Evolutionary conservation across 2,888 invertebrate genomes (phyloP).

Genomic region (Molanna angustata): DNA sequence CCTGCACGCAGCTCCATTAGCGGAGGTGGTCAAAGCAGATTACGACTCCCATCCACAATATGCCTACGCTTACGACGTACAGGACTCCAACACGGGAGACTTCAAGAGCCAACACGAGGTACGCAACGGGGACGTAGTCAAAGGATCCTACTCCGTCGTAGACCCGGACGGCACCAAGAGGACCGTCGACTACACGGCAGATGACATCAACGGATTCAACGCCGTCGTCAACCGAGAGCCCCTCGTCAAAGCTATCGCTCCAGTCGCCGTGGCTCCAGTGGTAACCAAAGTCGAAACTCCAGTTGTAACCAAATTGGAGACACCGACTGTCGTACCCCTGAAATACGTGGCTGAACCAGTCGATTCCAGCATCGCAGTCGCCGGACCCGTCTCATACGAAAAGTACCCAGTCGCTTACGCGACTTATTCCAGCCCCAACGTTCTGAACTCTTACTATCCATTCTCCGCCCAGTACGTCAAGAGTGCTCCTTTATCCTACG

Average conservation of each 20-base stretch:
- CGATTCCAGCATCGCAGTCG: constrained; percentile 1
- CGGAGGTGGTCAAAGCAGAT: constrained; percentile 26
- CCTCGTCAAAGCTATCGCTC: constrained; percentile 35
- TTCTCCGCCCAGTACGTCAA: constrained; percentile 19
- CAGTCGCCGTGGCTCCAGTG: constrained; percentile 23
- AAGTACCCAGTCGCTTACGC: constrained; percentile 14
- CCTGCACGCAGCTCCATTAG: constrained; percentile 24
- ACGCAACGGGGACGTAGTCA: constrained; percentile 40
- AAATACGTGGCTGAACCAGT: constrained; percentile 8
- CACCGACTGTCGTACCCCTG: not conserved
- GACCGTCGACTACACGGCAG: constrained; percentile 42
- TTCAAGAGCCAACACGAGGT: constrained; percentile 41
- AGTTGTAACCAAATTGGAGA: constrained; percentile 5
- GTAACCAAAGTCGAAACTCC: constrained; percentile 9
- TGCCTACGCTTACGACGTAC: constrained; percentile 41
- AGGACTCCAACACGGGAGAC: constrained; percentile 42
- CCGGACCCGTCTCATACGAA: not conserved
- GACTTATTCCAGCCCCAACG: constrained; percentile 11
- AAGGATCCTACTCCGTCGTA: constrained; percentile 40
- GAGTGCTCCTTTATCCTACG: constrained; percentile 21
- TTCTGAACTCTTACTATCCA: constrained; percentile 7
- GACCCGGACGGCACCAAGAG: constrained; percentile 42
- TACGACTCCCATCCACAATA: constrained; percentile 38
- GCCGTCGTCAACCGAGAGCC: constrained; percentile 41
- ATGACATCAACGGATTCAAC: constrained; percentile 41